Base-by-base conservation (phyloP, 2,113 vertebrate species). In the Phyllostomus hastatus region DNA sequence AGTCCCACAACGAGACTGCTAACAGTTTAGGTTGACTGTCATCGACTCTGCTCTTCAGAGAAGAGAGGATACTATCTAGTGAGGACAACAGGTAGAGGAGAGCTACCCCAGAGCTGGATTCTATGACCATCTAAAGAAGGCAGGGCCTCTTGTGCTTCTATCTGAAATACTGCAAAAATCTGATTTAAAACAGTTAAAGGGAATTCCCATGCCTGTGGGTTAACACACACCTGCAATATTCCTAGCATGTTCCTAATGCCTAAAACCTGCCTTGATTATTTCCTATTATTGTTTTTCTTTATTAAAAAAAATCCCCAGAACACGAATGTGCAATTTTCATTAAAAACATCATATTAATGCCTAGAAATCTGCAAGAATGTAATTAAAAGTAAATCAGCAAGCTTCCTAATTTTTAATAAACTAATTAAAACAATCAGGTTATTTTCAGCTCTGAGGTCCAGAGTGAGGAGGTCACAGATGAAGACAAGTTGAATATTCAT, bases 341-440 rank as follows among this genome's bases (percentile, higher is more conserved):
- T 81, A 94, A 17, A 96, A 97, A 96, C n/a, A 26, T 10, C 72
- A 96, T 5, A 16, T 2, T 48, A 95, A 75, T 11, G 38, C 17
- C 24, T 69, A 95, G 52, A 97, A 97, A 90, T 90, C 35, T 79
- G 83, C 41, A 92, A 91, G 93, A 75, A 46, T 14, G 14, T 94
- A 48, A 96, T 91, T 88, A 83, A 96, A 97, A 95, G 69, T 73
- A 82, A 95, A 97, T 88, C 57, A 1, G 0, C 28, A 97, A 93
- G 59, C n/a, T 67, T 94, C 35, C 57, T 91, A 79, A 72, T 43
- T 17, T 92, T 97, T 93, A 97, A 93, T 61, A 97, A 93, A 92
- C 19, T 28, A 48, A 81, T 94, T 94, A 87, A 92, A 97, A 83
- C 43, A 0, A 94, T 73, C 41, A 67, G 2, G 14, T 57, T 98